Percentiles rank a stretch among this genome's conserved stretches.
These are phyloP conservation scores for Volucella zonaria DNA, from an alignment of 2,888 invertebrate genomes.

Conservation along the genomic window DNA sequence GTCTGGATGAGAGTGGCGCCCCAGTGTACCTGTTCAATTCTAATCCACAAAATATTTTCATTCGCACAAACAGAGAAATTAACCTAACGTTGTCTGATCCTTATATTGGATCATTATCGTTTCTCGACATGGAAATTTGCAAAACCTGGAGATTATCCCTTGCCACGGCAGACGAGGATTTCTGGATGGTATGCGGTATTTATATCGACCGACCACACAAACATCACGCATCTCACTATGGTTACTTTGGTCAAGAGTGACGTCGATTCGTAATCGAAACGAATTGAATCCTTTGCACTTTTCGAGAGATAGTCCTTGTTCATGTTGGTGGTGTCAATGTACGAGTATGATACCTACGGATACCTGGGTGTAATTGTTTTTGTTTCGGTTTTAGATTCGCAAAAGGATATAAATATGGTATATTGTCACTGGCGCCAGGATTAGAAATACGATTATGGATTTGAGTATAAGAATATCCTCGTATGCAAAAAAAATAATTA, in stretches of 20 bases:
- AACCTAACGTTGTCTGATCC: constrained; percentile 60
- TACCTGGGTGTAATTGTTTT: constrained; percentile 65
- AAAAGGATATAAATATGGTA: constrained; percentile 39
- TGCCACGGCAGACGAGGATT: constrained; percentile 34
- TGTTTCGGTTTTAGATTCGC: constrained; percentile 8
- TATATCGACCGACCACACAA: constrained; percentile 34
- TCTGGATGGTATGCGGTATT: not conserved
- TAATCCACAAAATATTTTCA: constrained; percentile 69
- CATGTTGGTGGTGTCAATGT: constrained; percentile 39
- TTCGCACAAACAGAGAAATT: constrained; percentile 45
- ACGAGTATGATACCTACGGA: not conserved
- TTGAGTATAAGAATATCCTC: constrained; percentile 27
- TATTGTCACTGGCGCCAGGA: constrained; percentile 56
- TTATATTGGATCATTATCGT: constrained; percentile 71
- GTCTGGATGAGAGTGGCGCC: constrained; percentile 54
- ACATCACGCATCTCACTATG: constrained; percentile 30
- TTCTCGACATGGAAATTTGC: constrained; percentile 59
- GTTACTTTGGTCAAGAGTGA: constrained; percentile 37
- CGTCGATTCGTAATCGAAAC: constrained; percentile 66
- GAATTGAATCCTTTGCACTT: constrained; percentile 22
- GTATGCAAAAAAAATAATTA: constrained; percentile 62
- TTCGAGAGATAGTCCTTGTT: constrained; percentile 23
- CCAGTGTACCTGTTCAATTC: constrained; percentile 16
- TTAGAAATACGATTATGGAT: constrained; percentile 41
- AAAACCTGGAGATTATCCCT: constrained; percentile 67